Conservation (phyloP, 30 jellyfish, hydroid and myxozoan genomes). For the Chrysaora quinquecirrha region DNA sequence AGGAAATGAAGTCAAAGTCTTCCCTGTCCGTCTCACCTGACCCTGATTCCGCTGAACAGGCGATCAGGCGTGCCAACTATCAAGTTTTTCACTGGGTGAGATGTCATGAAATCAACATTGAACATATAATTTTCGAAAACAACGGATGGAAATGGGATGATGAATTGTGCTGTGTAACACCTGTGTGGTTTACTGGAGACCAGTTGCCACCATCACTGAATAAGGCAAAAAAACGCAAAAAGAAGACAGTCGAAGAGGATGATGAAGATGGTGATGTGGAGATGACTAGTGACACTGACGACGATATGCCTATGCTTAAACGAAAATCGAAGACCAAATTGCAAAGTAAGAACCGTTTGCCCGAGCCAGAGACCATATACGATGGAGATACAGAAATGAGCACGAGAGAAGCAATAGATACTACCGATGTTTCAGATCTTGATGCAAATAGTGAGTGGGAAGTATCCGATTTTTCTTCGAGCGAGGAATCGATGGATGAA, state of each 20-base stretch:
- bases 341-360: not conserved
- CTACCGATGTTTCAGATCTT: not conserved
- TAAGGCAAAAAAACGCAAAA: not conserved
- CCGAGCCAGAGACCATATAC: not conserved
- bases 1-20: constrained; percentile 13
- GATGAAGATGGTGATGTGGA: not conserved
- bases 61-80: constrained; percentile 2
- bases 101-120: too few relatives aligned
- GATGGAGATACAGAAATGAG: not conserved
- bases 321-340: not conserved
- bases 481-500: not conserved
- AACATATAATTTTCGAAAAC: too few relatives aligned
- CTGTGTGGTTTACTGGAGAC: too few relatives aligned
- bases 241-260: not conserved
- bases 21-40: constrained; percentile 23
- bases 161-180: too few relatives aligned
- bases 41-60: constrained; percentile 26
- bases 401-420: too few relatives aligned
- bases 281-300: not conserved
- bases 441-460: not conserved
- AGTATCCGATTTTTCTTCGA: not conserved
- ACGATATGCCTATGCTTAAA: not conserved
- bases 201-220: not conserved
- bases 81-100: too few relatives aligned
- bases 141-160: too few relatives aligned